Base-by-base conservation (phyloP, 2,113 vertebrate species). In the Strix aluco region DNA sequence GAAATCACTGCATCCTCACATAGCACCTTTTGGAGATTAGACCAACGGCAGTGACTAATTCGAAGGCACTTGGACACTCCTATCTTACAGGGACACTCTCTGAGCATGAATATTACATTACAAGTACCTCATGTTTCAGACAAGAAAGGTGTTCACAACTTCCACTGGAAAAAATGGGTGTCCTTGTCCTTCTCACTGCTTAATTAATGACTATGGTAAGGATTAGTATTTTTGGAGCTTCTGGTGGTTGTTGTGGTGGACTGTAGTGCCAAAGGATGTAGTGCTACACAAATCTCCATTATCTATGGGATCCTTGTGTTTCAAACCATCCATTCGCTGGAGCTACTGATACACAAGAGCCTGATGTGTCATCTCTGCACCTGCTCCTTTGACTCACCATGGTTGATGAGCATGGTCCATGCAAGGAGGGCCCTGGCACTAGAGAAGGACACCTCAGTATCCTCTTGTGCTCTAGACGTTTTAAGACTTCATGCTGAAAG, bases 21-120 rank as follows among this genome's bases (percentile, higher is more conserved):
- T 6, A 61, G 42, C 59, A 46, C 54, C 78, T 90, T 66, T 51
- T 23, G 9, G 88, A 95, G 83, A 63, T 86, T 8, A 83, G 57
- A 16, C 55, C 70, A 14, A 6, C 78, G 73, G 63, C 67, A 92
- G 92, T 94, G 59, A 92, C 59, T 91, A 70, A 92, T 95, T 87
- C 30, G n/a, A n/a, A 25, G 77, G 47, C 82, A 86, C 88, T 89
- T 80, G 89, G 74, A 55, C 86, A 62, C 75, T 78, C 75, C 74
- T 86, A 34, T 62, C 81, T 82, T 83, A n/a, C 61, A 88, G 81
- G 69, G 72, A 90, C 69, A 59, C 72, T 27, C 62, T 85, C 47
- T 44, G 55, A 78, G 69, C 23, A 17, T 20, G n/a, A 90, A 72
- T 40, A 22, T 62, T 75, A 23, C 38, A 57, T 20, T 54, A 44